phyloP scores from a whole-genome alignment of 2,888 invertebrate species.

The Lumbricus terrestris region DNA sequence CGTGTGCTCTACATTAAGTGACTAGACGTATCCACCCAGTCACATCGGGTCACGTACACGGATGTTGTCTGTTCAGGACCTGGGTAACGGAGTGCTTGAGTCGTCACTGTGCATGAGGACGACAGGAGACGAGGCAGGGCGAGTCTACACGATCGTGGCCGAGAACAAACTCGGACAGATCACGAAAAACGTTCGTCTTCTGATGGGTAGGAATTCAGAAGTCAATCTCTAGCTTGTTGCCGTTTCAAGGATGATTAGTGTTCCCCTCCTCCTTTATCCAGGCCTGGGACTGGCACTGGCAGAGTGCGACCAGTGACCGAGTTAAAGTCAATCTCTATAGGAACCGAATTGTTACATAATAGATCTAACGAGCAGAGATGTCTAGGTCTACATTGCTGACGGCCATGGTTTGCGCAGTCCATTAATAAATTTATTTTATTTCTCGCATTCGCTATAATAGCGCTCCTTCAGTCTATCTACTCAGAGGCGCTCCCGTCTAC shows the following conservation, averaged over 20 bases:
- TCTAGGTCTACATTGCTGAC: background rate
- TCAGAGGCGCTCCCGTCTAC: too few relatives aligned
- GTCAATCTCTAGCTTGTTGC: background rate
- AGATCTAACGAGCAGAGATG: background rate
- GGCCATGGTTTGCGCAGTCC: too few relatives aligned
- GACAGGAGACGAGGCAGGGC: background rate
- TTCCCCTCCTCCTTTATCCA: too few relatives aligned
- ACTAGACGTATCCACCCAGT: too few relatives aligned
- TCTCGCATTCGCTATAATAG: too few relatives aligned
- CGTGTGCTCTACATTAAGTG: too few relatives aligned
- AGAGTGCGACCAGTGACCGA: too few relatives aligned
- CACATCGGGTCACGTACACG: background rate
- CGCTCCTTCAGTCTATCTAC: too few relatives aligned
- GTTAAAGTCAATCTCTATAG: background rate
- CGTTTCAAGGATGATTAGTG: too few relatives aligned
- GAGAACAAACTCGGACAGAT: conserved; percentile 3
- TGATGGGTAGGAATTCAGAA: background rate
- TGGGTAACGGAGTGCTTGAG: conserved; percentile 20
- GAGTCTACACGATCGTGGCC: conserved; percentile 14
- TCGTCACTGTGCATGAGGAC: conserved; percentile 11
- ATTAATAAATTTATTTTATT: too few relatives aligned
- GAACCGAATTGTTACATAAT: background rate
- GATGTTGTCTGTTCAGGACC: conserved; percentile 9
- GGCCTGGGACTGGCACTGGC: too few relatives aligned
- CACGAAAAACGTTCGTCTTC: background rate